Percentiles rank a stretch among this genome's conserved stretches.
phyloP scores from a whole-genome alignment of 2,797 vertebrate genomes.

The Cryptoprocta ferox region DNA sequence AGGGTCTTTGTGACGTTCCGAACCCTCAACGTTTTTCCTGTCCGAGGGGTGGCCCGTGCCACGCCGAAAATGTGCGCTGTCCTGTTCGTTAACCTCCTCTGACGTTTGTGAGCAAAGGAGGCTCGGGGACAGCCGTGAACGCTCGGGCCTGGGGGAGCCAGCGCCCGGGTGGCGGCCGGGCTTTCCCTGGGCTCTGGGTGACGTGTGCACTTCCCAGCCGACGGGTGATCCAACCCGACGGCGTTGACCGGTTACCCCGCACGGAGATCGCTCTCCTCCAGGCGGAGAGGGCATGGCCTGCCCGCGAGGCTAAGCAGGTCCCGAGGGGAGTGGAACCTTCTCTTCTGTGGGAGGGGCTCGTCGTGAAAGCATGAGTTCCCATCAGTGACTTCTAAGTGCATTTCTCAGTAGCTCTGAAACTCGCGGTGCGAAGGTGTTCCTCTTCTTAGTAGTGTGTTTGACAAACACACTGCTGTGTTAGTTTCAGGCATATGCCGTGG shows the following conservation, averaged over 20 bases:
- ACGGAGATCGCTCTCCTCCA: background rate
- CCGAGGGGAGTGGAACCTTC: background rate
- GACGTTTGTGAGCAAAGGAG: background rate
- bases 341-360: background rate
- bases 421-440: background rate
- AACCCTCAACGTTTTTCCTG: background rate
- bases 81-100: background rate
- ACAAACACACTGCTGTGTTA: fast-evolving
- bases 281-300: background rate
- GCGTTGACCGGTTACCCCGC: background rate
- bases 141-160: background rate
- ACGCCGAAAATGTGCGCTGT: background rate
- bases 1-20: background rate
- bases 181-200: background rate
- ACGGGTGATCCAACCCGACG: background rate
- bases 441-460: background rate
- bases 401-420: background rate
- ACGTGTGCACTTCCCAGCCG: too few species aligned
- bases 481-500: fast-evolving
- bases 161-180: background rate
- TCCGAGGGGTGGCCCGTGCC: background rate
- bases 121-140: background rate
- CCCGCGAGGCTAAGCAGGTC: background rate
- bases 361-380: background rate
- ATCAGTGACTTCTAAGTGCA: background rate